phyloP scores from a whole-genome alignment of 2,888 invertebrate species.

The Scaptomyza polygonia region DNA sequence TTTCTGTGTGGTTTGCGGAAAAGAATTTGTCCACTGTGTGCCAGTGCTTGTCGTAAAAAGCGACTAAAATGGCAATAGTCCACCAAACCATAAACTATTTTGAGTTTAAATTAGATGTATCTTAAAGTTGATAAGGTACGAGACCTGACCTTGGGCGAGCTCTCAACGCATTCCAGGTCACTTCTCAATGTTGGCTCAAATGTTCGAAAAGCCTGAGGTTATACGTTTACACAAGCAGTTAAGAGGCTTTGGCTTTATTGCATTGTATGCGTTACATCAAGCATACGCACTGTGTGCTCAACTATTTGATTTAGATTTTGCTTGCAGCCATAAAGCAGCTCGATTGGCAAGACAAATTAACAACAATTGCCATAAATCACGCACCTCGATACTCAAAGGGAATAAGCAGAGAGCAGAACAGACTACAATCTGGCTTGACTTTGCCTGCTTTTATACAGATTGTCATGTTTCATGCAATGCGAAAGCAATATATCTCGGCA shows the following conservation, averaged over 20 bases:
- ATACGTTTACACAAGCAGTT: neutral
- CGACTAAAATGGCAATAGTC: too few relatives aligned
- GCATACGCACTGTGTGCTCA: constrained; percentile 64
- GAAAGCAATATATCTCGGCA: constrained; percentile 37
- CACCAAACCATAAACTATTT: too few relatives aligned
- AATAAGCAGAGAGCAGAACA: neutral
- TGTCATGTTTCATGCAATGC: constrained; percentile 28
- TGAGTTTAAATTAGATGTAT: too few relatives aligned
- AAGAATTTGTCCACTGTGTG: too few relatives aligned
- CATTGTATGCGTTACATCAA: constrained; percentile 65
- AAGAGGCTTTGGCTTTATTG: constrained; percentile 40
- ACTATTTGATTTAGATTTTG: constrained; percentile 52
- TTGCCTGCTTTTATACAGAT: constrained; percentile 47
- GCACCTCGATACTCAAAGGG: constrained; percentile 44
- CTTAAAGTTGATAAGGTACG: too few relatives aligned
- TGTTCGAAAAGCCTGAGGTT: constrained; percentile 37
- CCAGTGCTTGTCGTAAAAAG: too few relatives aligned
- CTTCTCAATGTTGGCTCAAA: constrained; percentile 63
- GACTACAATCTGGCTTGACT: neutral
- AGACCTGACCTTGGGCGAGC: too few relatives aligned
- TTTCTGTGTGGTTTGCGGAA: too few relatives aligned
- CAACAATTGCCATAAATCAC: constrained; percentile 74
- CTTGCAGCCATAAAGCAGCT: constrained; percentile 29
- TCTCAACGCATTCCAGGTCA: constrained; percentile 31
- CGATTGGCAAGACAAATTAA: constrained; percentile 69